These are phyloP conservation scores for Dryococelus australis DNA, from an alignment of 2,888 invertebrate species.

Conservation along the genomic window DNA sequence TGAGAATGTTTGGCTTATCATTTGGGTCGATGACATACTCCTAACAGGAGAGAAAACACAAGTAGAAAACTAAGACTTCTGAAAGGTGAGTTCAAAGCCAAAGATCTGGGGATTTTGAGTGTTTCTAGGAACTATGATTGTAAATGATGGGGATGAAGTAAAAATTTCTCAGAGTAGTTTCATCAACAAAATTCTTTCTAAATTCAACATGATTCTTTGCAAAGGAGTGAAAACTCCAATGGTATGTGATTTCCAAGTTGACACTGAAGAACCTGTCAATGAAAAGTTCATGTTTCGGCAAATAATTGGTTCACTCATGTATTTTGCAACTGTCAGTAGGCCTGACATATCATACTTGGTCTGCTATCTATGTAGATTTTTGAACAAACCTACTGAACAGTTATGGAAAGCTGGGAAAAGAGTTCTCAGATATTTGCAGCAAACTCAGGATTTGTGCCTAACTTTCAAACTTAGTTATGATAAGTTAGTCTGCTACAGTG, in stretches of 20 bases:
- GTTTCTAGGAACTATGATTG: no score
- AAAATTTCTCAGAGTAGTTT: no score
- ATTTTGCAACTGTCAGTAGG: background rate
- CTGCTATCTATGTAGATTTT: background rate
- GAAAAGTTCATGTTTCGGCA: background rate
- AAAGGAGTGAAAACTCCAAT: background rate
- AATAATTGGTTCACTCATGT: no score
- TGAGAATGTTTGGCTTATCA: background rate
- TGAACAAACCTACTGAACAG: no score
- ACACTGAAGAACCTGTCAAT: background rate
- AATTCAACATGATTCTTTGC: background rate
- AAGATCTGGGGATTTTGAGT: no score
- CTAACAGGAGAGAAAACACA: no score
- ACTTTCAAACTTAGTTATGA: background rate
- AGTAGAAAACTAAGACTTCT: no score
- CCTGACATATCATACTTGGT: background rate
- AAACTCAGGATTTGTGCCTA: background rate
- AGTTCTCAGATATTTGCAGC: background rate
- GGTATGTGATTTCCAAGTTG: background rate
- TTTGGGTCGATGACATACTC: no score
- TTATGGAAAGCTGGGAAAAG: no score
- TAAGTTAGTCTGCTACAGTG: background rate
- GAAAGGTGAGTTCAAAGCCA: no score
- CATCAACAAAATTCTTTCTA: no score
- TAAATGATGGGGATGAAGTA: no score